Percentiles rank a stretch among this genome's conserved stretches.
phyloP scores from a whole-genome alignment of 2,797 vertebrate species.

The Gobionotothen gibberifrons region DNA sequence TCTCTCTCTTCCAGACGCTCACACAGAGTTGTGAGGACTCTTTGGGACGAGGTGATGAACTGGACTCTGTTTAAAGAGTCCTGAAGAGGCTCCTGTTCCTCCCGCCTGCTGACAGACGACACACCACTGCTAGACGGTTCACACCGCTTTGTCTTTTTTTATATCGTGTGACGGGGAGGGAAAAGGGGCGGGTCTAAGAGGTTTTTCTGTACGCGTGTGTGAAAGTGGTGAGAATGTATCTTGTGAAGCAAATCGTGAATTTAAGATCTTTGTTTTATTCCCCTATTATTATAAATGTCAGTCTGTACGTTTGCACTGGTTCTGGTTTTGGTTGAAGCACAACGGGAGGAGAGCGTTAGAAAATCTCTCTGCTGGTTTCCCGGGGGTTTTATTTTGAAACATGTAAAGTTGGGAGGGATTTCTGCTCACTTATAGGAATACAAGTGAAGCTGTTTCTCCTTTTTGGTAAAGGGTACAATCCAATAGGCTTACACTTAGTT shows the following conservation, averaged over 20 bases:
- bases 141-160: slow-evolving; percentile 35
- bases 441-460: background rate
- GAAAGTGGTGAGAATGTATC: slow-evolving; percentile 49
- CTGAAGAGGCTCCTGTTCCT: slow-evolving; percentile 32
- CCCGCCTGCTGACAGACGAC: slow-evolving; percentile 39
- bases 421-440: background rate
- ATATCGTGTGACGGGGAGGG: slow-evolving; percentile 4
- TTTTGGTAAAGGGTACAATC: background rate
- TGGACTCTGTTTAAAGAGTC: slow-evolving; percentile 87
- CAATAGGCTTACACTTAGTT: background rate
- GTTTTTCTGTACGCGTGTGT: slow-evolving; percentile 29
- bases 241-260: slow-evolving; percentile 33
- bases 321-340: slow-evolving; percentile 53
- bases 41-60: slow-evolving; percentile 55
- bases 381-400: slow-evolving; percentile 20
- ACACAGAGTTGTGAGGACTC: slow-evolving; percentile 89
- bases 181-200: background rate
- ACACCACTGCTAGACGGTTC: slow-evolving; percentile 26
- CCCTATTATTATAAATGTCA: slow-evolving; percentile 21
- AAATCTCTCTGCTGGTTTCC: slow-evolving; percentile 20
- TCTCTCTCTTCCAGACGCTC: slow-evolving; percentile 79
- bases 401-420: slow-evolving; percentile 16
- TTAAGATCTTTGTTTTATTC: slow-evolving; percentile 6
- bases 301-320: slow-evolving; percentile 67
- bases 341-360: slow-evolving; percentile 23